These are phyloP conservation scores for Cosmorhoe ocellata DNA, from an alignment of 2,888 invertebrate species.

Conservation along the genomic window DNA sequence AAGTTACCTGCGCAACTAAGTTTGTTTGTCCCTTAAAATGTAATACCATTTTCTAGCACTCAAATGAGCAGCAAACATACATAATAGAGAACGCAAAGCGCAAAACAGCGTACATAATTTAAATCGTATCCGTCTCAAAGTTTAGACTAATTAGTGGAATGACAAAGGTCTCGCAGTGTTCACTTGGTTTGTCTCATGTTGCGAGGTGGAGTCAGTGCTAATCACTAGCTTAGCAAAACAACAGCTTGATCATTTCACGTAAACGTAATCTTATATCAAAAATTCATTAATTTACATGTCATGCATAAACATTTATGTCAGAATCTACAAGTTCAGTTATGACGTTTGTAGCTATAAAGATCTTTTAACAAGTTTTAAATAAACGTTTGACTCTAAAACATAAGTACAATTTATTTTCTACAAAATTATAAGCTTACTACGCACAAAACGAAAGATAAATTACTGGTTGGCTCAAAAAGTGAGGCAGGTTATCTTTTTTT, in stretches of 20 bases:
- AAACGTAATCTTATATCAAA: too few relatives aligned
- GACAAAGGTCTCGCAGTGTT: conserved; percentile 35
- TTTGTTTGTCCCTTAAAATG: not conserved
- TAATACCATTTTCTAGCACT: conserved; percentile 4
- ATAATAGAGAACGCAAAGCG: conserved; percentile 8
- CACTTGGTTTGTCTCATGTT: conserved; percentile 24
- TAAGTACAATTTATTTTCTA: too few relatives aligned
- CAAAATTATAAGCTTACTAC: too few relatives aligned
- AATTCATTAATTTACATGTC: too few relatives aligned
- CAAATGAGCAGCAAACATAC: conserved; percentile 2
- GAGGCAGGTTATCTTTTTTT: not conserved
- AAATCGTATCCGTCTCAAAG: conserved; percentile 36
- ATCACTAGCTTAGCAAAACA: conserved; percentile 10
- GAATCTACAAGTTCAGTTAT: too few relatives aligned
- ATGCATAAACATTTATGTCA: too few relatives aligned
- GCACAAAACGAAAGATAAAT: too few relatives aligned
- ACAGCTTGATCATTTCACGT: conserved; percentile 5
- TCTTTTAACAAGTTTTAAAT: too few relatives aligned
- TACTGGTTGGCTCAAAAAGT: not conserved
- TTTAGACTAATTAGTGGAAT: conserved; percentile 37
- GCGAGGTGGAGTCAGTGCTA: conserved; percentile 14
- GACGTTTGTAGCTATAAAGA: too few relatives aligned
- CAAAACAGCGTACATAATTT: conserved; percentile 29
- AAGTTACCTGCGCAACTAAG: too few relatives aligned
- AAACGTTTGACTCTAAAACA: too few relatives aligned